These are phyloP conservation scores for Ephydatia muelleri DNA, from an alignment of 37 sponge, comb jelly and placozoan genomes.

Conservation along the genomic window DNA sequence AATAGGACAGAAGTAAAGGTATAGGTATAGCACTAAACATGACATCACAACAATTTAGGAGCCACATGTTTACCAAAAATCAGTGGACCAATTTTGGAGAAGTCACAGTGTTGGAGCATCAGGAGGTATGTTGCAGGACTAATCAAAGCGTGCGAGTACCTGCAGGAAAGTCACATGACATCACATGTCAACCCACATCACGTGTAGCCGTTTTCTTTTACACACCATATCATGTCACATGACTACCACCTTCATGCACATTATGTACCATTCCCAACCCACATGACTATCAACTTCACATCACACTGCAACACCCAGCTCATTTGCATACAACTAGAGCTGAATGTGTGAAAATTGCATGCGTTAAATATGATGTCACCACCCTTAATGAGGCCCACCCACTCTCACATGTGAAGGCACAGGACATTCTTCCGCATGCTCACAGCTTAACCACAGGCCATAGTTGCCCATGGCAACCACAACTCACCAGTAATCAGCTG, in stretches of 20 bases:
- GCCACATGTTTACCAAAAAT: not conserved
- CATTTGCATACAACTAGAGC: no score
- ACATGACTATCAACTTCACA: no score
- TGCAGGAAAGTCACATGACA: not conserved
- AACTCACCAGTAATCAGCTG: constrained; percentile 16
- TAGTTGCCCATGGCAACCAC: not conserved
- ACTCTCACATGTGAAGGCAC: no score
- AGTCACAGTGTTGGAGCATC: not conserved
- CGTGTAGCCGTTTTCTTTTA: not conserved
- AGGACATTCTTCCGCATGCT: no score
- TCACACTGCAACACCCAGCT: no score
- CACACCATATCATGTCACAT: not conserved
- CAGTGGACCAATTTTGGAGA: constrained; percentile 2
- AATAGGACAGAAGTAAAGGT: not conserved
- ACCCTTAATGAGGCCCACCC: no score
- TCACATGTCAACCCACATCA: not conserved
- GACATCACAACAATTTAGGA: not conserved
- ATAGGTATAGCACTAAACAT: not conserved
- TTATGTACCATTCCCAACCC: no score
- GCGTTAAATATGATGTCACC: no score
- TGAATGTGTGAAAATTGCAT: no score
- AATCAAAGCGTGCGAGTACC: constrained; percentile 6
- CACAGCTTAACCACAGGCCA: no score
- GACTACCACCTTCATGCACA: not conserved
- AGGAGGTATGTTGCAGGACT: not conserved